phyloP scores from a whole-genome alignment of 2,113 vertebrate genomes.

The Desmodus rotundus region DNA sequence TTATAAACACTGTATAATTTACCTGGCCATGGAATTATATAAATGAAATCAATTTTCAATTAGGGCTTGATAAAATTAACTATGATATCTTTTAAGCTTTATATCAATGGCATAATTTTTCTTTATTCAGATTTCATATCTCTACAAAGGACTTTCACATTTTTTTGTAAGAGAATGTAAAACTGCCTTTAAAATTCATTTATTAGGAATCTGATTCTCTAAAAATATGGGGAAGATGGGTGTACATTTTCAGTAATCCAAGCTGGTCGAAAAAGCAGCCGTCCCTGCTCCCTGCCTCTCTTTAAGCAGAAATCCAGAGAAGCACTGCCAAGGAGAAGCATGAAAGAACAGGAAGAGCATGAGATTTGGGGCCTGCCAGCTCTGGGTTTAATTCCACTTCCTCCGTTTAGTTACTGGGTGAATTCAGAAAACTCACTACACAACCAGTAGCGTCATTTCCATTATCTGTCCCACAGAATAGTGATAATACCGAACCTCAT shows the following conservation, averaged over 20 bases:
- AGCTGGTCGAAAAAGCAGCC: not conserved
- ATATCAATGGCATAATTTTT: not conserved
- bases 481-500: not conserved
- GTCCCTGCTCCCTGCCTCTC: not conserved
- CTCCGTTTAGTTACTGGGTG: not conserved
- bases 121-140: not conserved
- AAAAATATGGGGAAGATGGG: not conserved
- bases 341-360: not conserved
- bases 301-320: not conserved
- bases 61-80: not conserved
- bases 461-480: not conserved
- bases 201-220: not conserved
- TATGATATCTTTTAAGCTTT: not conserved
- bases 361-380: not conserved
- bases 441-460: not conserved
- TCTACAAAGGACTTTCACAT: not conserved
- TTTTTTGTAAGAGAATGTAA: not conserved
- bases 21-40: not conserved
- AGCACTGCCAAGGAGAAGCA: not conserved
- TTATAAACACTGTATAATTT: not conserved
- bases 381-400: not conserved
- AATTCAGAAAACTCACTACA: not conserved
- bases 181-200: slow-evolving; percentile 27
- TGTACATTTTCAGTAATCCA: not conserved
- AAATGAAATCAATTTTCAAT: not conserved